Evolutionary conservation across 2,113 vertebrate species (phyloP), one percentile per base, ranked within the genome.

Genomic region (Meriones unguiculatus): DNA sequence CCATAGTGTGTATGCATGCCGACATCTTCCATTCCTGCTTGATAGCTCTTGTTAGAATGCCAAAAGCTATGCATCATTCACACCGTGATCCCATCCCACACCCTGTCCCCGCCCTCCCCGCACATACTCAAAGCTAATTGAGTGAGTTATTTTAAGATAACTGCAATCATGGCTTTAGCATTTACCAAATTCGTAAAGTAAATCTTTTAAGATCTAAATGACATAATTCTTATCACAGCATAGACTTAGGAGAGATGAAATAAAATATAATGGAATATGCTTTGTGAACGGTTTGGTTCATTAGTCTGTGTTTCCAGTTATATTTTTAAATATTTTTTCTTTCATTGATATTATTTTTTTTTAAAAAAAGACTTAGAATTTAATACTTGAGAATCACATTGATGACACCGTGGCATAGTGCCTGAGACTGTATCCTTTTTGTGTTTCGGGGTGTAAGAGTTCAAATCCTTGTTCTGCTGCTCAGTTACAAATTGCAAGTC

Each of bases 31-130:
- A n/a, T 73, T 89, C 72, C 76, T 22, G 35, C 89, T 97, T 96
- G 96, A 89, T 50, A 95, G 69, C 89, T 95, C 87, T 95, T 97
- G 90, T 96, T 96, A 96, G 62, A 82, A 67, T 54, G 89, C 92
- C 96, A 97, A 96, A 72, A 87, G 69, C 25, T 95, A 88, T 97
- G 97, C 91, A 93, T 96, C 96, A 91, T 77, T 97, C 96, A 93
- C 85, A 94, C n/a, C 25, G 52, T 77, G 78, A 77, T 35, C 12
- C 59, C 41, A 78, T 88, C 96, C 89, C 98, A 89, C 92, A 94
- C 95, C 4, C 86, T 90, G 78, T 86, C 98, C 96, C 93, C 72
- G 78, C 87, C 98, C 96, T 92, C 72, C 41, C 73, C 9, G 17
- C 17, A 93, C 84, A 84, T 35, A 81, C 75, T 81, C 84, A 93